Percentiles rank a stretch among this genome's conserved stretches.
These are phyloP conservation scores for Cephalotes varians DNA, from an alignment of 2,888 invertebrate species.

Conservation along the genomic window DNA sequence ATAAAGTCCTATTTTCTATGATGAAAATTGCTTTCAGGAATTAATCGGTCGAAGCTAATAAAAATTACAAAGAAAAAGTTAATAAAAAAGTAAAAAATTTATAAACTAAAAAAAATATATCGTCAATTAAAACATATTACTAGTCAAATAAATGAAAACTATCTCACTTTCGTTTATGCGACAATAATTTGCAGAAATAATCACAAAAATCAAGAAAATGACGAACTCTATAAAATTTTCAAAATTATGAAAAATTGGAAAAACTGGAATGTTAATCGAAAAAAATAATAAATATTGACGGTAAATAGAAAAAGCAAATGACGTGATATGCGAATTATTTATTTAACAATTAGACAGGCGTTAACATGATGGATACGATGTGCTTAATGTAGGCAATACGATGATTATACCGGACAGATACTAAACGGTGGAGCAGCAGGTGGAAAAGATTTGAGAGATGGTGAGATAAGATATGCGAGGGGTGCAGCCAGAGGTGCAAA, in stretches of 20 bases:
- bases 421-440: conserved; percentile 27
- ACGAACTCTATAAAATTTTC: too few relatives aligned
- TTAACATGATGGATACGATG: conserved; percentile 74
- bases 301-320: conserved; percentile 39
- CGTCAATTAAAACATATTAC: not conserved
- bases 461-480: conserved; percentile 44
- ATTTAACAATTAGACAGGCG: conserved; percentile 79
- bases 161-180: not conserved
- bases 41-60: not conserved
- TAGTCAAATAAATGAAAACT: not conserved
- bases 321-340: conserved; percentile 75
- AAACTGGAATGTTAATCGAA: not conserved
- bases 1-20: conserved; percentile 64
- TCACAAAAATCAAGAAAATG: not conserved
- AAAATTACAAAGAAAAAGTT: not conserved
- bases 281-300: conserved; percentile 22
- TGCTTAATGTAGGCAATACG: conserved; percentile 70
- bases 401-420: conserved; percentile 57
- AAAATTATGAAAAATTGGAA: not conserved
- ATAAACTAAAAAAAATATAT: not conserved
- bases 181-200: not conserved
- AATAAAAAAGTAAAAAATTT: not conserved
- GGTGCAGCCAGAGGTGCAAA: conserved; percentile 58
- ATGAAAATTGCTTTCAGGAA: conserved; percentile 7
- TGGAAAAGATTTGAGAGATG: conserved; percentile 48